A percentile compares a stretch with the other conserved stretches of the same genome.
phyloP scores from a whole-genome alignment of 2,113 vertebrate species.

The Scalopus aquaticus region DNA sequence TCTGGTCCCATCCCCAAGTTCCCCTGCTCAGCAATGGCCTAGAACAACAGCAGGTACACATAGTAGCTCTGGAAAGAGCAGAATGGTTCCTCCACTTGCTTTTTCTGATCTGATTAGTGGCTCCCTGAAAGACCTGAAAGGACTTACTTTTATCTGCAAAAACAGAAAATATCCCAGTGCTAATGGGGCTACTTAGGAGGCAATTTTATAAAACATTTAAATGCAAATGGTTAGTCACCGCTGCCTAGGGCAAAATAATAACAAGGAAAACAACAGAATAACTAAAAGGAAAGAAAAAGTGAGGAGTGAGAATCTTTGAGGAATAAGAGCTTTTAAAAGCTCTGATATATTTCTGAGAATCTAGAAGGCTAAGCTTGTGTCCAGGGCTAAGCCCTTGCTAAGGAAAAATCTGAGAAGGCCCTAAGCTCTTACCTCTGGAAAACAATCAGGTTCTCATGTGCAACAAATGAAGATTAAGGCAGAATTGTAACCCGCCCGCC shows the following conservation, averaged over 20 bases:
- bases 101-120: background rate
- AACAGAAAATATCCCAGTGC: background rate
- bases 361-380: background rate
- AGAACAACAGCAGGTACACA: background rate
- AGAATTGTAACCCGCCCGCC: background rate
- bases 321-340: background rate
- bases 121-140: background rate
- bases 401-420: background rate
- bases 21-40: background rate
- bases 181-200: background rate
- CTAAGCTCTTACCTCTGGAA: background rate
- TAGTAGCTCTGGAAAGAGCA: background rate
- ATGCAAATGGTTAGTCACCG: background rate
- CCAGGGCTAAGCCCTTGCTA: background rate
- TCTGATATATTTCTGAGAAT: background rate
- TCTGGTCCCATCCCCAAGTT: background rate
- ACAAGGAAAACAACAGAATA: background rate
- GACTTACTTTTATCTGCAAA: background rate
- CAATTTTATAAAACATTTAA: background rate
- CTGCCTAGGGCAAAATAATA: background rate
- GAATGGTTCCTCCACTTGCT: background rate
- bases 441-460: background rate
- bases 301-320: background rate
- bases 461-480: background rate
- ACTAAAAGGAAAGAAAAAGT: background rate